Evolutionary conservation across 2,888 invertebrate species (phyloP).

Genomic region (Antheraea assamensis): DNA sequence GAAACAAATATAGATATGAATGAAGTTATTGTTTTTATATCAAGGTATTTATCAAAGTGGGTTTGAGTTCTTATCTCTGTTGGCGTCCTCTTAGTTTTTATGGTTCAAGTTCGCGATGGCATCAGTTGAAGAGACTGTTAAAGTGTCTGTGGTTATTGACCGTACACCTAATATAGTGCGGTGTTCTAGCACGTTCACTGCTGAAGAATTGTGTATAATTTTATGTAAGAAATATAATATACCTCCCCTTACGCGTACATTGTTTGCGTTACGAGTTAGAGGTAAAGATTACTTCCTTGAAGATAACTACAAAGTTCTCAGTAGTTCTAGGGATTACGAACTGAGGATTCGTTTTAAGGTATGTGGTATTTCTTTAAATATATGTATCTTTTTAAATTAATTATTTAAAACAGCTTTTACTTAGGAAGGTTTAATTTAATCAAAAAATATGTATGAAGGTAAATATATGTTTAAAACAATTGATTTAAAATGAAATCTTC

Average conservation of each 20-base stretch:
- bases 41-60: conserved; percentile 48
- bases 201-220: conserved; percentile 87
- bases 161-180: conserved; percentile 65
- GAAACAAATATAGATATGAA: conserved; percentile 31
- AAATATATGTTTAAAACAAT: too few relatives aligned
- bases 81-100: conserved; percentile 51
- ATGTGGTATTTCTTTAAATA: conserved; percentile 1
- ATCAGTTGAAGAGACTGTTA: conserved; percentile 67
- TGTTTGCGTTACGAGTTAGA: conserved; percentile 88
- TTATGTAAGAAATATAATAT: conserved; percentile 88
- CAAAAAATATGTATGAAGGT: too few relatives aligned
- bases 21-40: conserved; percentile 35
- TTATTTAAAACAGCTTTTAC: not conserved
- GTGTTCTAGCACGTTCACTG: conserved; percentile 72
- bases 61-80: conserved; percentile 52
- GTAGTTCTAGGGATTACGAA: conserved; percentile 83
- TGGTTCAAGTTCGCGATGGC: conserved; percentile 72
- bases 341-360: conserved; percentile 92
- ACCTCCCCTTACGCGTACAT: conserved; percentile 88
- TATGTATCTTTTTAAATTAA: not conserved
- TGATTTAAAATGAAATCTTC: too few relatives aligned
- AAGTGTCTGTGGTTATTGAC: conserved; percentile 72
- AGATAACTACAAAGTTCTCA: conserved; percentile 78
- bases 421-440: too few relatives aligned
- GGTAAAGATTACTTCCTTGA: conserved; percentile 86